phyloP scores from a whole-genome alignment of 2,888 invertebrate genomes.

The Peribatodes rhomboidaria region DNA sequence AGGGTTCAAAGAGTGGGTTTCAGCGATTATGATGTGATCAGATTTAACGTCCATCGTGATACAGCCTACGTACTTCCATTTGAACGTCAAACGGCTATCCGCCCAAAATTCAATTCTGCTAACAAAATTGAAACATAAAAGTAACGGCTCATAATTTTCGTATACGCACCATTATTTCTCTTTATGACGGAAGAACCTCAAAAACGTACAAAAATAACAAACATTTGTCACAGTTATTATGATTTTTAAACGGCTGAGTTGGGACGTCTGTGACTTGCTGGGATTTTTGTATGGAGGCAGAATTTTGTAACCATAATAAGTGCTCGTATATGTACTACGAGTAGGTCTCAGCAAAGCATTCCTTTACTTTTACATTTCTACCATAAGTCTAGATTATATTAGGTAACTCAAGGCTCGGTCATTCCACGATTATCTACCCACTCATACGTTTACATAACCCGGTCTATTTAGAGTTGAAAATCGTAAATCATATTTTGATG shows the following conservation, averaged over 20 bases:
- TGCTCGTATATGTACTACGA: no score
- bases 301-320: background rate
- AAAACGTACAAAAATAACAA: conserved; percentile 40
- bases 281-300: background rate
- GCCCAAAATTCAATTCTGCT: conserved; percentile 45
- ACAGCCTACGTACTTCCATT: conserved; percentile 24
- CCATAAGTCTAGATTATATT: no score
- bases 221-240: conserved; percentile 30
- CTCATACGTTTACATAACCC: no score
- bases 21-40: conserved; percentile 43
- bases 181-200: conserved; percentile 44
- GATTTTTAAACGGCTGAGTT: conserved; percentile 23
- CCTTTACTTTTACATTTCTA: no score
- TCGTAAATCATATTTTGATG: no score
- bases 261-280: background rate
- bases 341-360: no score
- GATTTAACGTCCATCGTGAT: conserved; percentile 40
- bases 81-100: conserved; percentile 40
- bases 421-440: no score
- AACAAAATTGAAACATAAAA: conserved; percentile 53
- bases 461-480: no score
- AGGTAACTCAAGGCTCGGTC: no score
- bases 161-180: conserved; percentile 43
- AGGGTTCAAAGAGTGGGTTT: conserved; percentile 30
- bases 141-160: conserved; percentile 46